A percentile compares a stretch with the other conserved stretches of the same genome.
Evolutionary conservation across 2,797 vertebrate genomes (phyloP).

Genomic region (Hipposideros larvatus): DNA sequence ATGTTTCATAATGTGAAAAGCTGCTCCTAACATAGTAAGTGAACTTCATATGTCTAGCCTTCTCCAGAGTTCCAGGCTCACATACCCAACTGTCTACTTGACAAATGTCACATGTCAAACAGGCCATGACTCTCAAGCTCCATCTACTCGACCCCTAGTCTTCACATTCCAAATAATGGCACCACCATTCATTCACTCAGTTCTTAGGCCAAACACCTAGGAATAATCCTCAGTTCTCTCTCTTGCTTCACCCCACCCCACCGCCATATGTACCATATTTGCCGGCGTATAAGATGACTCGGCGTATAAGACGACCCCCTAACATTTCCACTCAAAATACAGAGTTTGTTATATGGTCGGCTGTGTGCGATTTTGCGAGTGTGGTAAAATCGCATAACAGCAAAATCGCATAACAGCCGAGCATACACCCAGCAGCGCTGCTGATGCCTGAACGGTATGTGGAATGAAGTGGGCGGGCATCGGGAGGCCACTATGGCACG

Average conservation of each 20-base stretch:
- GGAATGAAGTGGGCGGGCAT: too few relatives aligned
- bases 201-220: neutral
- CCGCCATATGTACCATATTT: neutral
- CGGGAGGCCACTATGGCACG: too few relatives aligned
- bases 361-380: too few relatives aligned
- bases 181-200: neutral
- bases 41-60: neutral
- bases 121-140: neutral
- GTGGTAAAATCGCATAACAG: too few relatives aligned
- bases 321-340: too few relatives aligned
- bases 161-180: neutral
- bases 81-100: neutral
- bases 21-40: neutral
- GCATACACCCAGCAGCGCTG: too few relatives aligned
- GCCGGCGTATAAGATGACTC: too few relatives aligned
- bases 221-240: neutral
- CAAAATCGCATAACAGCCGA: too few relatives aligned
- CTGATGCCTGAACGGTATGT: too few relatives aligned
- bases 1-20: neutral
- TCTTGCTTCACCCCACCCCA: too few relatives aligned
- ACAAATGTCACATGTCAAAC: neutral
- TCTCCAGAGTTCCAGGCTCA: neutral
- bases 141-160: neutral
- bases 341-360: too few relatives aligned
- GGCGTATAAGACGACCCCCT: too few relatives aligned